A percentile compares a stretch with the other conserved stretches of the same genome.
These are phyloP conservation scores for Ictalurus furcatus DNA, from an alignment of 2,113 vertebrate species.

Conservation along the genomic window DNA sequence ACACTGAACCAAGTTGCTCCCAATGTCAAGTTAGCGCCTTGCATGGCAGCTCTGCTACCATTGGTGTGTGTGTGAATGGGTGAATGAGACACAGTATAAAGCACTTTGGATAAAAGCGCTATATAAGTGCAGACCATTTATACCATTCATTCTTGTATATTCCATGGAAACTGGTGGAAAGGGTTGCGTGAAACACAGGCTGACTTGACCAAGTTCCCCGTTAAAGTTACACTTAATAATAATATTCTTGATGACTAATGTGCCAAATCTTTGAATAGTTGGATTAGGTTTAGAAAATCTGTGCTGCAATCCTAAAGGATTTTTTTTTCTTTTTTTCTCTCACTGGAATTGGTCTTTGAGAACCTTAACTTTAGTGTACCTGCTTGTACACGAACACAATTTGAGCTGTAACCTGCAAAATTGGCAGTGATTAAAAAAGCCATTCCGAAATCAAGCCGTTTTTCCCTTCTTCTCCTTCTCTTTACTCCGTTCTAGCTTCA, in stretches of 20 bases:
- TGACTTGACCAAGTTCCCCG: background rate
- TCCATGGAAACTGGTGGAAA: background rate
- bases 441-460: conserved; percentile 72
- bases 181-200: background rate
- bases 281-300: background rate
- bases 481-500: conserved; percentile 17
- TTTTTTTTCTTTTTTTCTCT: background rate
- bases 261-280: background rate
- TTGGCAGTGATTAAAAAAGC: conserved; percentile 69
- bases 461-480: conserved; percentile 45
- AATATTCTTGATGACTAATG: background rate
- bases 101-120: no score
- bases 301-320: background rate
- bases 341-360: background rate
- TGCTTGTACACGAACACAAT: conserved; percentile 61
- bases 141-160: background rate
- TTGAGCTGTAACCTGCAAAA: conserved; percentile 64
- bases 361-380: conserved; percentile 28
- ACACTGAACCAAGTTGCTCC: no score
- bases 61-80: no score
- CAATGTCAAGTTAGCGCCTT: no score
- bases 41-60: no score
- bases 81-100: no score
- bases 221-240: background rate
- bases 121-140: no score